Base-by-base conservation (phyloP, 2,888 invertebrate genomes). In the Phorcus lineatus region DNA sequence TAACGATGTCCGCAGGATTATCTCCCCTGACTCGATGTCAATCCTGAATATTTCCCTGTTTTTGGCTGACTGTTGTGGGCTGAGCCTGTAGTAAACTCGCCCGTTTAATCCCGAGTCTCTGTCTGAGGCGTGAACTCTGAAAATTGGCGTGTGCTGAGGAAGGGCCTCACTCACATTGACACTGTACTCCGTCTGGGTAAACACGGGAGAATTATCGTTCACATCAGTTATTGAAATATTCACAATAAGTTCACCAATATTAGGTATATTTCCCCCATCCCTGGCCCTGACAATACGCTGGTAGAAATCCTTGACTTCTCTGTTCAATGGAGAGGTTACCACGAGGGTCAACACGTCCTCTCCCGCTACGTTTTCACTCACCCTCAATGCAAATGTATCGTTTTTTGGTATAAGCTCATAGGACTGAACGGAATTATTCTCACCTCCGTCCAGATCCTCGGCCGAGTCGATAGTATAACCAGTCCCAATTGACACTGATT, bases 131-230 rank as follows among this genome's bases (percentile, higher is more conserved):
- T 81, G 82, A 2, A 91, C 90, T 13, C 85, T 83, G 0, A 88
- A 55, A 6, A 92, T 83, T 16, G 86, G 82, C 67, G 87, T 84
- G 57, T 87, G 88, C 19, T 83, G 70, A 7, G 85, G 77, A 31
- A 88, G 88, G 81, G 91, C 91, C 76, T 92, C 92, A 6, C 81
- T 78, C 7, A 92, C 81, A 53, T 86, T 86, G 9, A 83, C 86
- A 40, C 78, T 66, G 78, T 91, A 90, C 24, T 85, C 78, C 9
- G 75, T 36, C 55, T 85, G 80, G 7, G 84, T 70, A 84, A 92
- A 92, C 9, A 83, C 57, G 3, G 92, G 92, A 6, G 82, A 66
- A 79, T 91, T 86, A 85, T 92, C 92, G 84, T 92, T 92, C 79
- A 89, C 89, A 84, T 92, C 92, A 19, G 47, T 7, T 7, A 85